Evolutionary conservation across 2,888 invertebrate species (phyloP), one percentile per base, ranked within the genome.

Genomic region (Diadegma fenestrale): DNA sequence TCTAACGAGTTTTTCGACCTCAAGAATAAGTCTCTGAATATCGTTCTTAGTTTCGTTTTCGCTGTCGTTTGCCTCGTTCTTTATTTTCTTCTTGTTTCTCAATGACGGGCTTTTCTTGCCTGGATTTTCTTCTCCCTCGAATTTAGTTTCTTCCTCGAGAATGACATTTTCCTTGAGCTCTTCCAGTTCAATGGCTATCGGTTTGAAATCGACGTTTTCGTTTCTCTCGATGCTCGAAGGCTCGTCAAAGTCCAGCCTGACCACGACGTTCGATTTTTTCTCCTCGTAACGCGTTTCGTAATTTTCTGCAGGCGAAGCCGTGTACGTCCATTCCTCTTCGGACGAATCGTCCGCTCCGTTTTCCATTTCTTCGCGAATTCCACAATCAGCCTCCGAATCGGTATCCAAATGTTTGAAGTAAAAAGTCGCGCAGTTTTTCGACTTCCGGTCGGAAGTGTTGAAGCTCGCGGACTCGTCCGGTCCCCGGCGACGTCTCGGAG

Each of bases 381-480:
- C 86, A 63, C 91, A 89, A 91, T 97, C 96, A 92, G 95, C 95
- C 93, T 98, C 98, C 14, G 97, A 97, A 93, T 98, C 98, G 17
- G 98, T 98, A 93, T 98, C 98, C 94, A 96, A 96, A 94, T 98
- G 98, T 93, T 96, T 97, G 94, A 97, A 98, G 94, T 98, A 98
- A 94, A 97, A 98, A 86, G 96, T 97, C 88, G 96, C 98, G 93
- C 96, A 96, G 93, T 98, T 97, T 93, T 97, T 97, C 22, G 97
- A 97, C 93, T 96, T 97, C 88, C 97, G 95, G 93, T 97, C 96
- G 12, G 97, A 96, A 89, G 92, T 93, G 84, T 92, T 93, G 84
- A 93, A 93, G 10, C 90, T 87, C 17, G 92, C 91, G 61, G 89
- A 86, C 76, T 90, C 91, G 78, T 92, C 92, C 33, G 90, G 86